These are phyloP conservation scores for Cyphomyrus discorhynchus DNA, from an alignment of 2,113 vertebrate genomes.

Conservation along the genomic window DNA sequence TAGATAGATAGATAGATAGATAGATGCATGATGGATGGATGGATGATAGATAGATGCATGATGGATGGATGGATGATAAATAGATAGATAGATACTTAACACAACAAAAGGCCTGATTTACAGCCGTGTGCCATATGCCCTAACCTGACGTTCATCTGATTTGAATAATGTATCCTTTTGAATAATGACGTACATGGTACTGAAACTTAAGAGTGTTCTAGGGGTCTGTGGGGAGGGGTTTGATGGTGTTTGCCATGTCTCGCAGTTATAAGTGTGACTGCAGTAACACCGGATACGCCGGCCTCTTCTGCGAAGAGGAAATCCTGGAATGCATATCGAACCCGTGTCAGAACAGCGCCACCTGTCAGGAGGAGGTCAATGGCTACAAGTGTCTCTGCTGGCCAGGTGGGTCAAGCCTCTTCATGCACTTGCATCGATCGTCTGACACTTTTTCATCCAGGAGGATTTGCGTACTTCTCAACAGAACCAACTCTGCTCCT, in stretches of 20 bases:
- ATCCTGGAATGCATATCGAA: conserved; percentile 80
- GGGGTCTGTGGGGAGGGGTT: not conserved
- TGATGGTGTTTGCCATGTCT: conserved; percentile 18
- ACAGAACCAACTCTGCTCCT: not conserved
- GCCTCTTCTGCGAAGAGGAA: conserved; percentile 73
- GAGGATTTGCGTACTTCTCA: too few species aligned
- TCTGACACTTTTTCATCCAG: not conserved
- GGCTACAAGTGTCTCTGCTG: conserved; percentile 79
- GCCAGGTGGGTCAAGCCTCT: conserved; percentile 63
- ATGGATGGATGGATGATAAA: not conserved
- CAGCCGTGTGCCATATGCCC: not conserved
- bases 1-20: too few species aligned
- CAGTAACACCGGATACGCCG: conserved; percentile 72
- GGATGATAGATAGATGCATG: not conserved
- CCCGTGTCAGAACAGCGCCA: conserved; percentile 74
- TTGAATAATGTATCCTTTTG: not conserved
- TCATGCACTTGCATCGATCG: not conserved
- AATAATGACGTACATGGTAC: not conserved
- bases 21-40: too few species aligned
- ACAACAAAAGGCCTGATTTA: not conserved
- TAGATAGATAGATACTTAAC: not conserved
- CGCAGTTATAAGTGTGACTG: conserved; percentile 81
- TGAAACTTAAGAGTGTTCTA: not conserved
- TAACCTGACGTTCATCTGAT: not conserved
- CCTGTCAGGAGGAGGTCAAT: conserved; percentile 70